Conservation (phyloP, 2,113 vertebrate genomes). For the Tetrao urogallus region DNA sequence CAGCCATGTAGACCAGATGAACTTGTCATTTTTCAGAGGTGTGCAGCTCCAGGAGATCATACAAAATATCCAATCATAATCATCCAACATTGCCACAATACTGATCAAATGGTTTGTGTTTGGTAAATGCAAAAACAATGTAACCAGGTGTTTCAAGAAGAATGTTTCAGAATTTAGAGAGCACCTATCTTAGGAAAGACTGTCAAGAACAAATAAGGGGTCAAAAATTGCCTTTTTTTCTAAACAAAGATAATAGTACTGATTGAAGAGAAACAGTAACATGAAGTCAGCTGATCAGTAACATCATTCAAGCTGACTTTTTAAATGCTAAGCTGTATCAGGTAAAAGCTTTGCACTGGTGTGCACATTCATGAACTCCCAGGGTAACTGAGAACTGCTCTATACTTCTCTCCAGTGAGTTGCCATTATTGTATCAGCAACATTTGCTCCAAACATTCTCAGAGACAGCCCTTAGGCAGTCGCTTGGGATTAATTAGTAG, state of each 20-base stretch:
- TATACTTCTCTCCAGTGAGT: not conserved
- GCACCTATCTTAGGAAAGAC: not conserved
- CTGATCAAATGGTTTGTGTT: not conserved
- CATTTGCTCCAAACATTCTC: not conserved
- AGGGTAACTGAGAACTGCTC: not conserved
- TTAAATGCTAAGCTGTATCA: not conserved
- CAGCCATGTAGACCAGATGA: not conserved
- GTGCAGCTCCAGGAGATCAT: not conserved
- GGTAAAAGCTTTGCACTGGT: not conserved
- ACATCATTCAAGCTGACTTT: not conserved
- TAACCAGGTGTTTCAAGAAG: not conserved
- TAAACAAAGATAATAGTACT: not conserved
- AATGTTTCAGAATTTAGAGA: not conserved
- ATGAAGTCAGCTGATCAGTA: too few species aligned
- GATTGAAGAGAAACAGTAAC: not conserved
- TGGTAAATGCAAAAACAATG: not conserved
- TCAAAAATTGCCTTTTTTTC: not conserved
- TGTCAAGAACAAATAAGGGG: fast-evolving
- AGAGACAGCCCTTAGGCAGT: not conserved
- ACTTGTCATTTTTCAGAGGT: not conserved
- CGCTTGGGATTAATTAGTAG: not conserved
- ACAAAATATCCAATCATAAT: not conserved
- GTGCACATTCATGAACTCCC: fast-evolving
- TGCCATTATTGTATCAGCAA: fast-evolving
- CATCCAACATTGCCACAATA: not conserved